These are phyloP conservation scores for Trachelus troglodyta DNA, from an alignment of 2,888 invertebrate species.

Conservation along the genomic window DNA sequence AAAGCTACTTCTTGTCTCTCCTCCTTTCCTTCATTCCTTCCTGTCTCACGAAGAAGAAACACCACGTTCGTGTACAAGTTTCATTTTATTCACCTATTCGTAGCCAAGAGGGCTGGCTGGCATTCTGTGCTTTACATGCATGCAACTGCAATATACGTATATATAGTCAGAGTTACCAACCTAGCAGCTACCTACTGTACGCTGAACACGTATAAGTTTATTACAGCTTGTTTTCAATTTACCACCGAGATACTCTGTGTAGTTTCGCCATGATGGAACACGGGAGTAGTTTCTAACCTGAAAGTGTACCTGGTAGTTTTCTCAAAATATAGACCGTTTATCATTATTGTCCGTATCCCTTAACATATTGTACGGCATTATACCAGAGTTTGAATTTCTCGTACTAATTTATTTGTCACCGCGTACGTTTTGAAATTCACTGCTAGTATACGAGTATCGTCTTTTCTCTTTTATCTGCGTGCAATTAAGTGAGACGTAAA, in stretches of 20 bases:
- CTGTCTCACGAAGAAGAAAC: background rate
- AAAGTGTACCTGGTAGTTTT: background rate
- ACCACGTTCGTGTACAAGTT: background rate
- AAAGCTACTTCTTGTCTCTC: slow-evolving; percentile 3
- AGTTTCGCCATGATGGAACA: background rate
- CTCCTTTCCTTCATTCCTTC: background rate
- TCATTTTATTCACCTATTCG: slow-evolving; percentile 4
- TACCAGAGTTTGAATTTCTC: background rate
- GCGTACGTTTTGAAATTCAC: background rate
- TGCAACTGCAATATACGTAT: background rate
- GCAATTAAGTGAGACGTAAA: too few species aligned
- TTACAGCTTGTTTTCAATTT: slow-evolving; percentile 8
- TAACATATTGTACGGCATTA: background rate
- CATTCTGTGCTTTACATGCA: background rate
- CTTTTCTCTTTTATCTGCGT: too few species aligned
- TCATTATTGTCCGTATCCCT: background rate
- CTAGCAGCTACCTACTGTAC: background rate
- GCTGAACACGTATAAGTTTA: slow-evolving; percentile 6
- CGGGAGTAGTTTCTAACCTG: background rate
- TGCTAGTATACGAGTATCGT: too few species aligned
- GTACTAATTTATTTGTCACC: background rate
- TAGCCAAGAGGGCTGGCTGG: background rate
- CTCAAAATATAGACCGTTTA: background rate
- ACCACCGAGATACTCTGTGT: background rate
- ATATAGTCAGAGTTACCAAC: background rate